Conservation (phyloP, 2,113 vertebrate genomes). For the Anolis carolinensis region DNA sequence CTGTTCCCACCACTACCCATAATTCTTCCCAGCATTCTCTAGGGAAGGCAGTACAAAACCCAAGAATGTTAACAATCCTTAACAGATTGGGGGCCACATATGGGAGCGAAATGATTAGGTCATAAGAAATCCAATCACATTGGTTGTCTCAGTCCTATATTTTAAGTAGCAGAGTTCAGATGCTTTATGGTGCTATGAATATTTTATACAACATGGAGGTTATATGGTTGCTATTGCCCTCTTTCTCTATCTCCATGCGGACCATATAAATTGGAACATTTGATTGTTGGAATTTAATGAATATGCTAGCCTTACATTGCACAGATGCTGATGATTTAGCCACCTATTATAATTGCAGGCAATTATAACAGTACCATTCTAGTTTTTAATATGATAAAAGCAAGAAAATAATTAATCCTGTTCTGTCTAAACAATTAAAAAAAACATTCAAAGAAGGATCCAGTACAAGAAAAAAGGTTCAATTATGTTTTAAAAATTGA, state of each 20-base stretch:
- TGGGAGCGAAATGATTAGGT: slow-evolving; percentile 66
- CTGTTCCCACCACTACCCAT: slow-evolving; percentile 48
- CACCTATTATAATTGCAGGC: background rate
- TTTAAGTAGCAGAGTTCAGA: slow-evolving; percentile 52
- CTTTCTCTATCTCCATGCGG: slow-evolving; percentile 26
- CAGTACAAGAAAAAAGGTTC: background rate
- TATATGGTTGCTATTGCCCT: background rate
- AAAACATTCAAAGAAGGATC: background rate
- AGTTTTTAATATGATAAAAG: background rate
- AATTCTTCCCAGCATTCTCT: slow-evolving; percentile 58
- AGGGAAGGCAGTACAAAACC: slow-evolving; percentile 66
- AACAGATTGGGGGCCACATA: slow-evolving; percentile 70
- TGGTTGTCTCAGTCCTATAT: slow-evolving; percentile 30
- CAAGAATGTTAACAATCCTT: slow-evolving; percentile 72
- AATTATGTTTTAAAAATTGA: no score
- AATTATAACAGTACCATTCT: background rate
- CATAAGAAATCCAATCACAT: slow-evolving; percentile 69
- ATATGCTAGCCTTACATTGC: slow-evolving; percentile 33
- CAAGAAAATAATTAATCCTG: background rate
- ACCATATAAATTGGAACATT: background rate
- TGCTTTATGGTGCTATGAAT: slow-evolving; percentile 51
- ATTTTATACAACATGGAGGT: slow-evolving; percentile 34
- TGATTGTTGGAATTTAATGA: slow-evolving; percentile 43
- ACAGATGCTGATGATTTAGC: slow-evolving; percentile 35
- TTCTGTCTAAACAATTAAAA: background rate